A percentile compares a stretch with the other conserved stretches of the same genome.
These are phyloP conservation scores for Cantharis rustica DNA, from an alignment of 2,888 invertebrate species.

Conservation along the genomic window DNA sequence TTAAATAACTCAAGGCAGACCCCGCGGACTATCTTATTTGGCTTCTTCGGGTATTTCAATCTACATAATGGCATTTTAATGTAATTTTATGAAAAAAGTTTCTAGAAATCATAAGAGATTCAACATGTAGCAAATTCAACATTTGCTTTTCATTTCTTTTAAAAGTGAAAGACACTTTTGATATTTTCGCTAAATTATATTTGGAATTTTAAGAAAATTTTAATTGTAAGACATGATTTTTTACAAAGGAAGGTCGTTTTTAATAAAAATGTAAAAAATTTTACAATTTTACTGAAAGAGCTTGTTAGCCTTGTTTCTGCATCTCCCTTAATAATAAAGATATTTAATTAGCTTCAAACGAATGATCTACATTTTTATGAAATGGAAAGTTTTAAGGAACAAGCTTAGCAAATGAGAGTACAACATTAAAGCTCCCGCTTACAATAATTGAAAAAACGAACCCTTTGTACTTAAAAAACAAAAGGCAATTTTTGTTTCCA, in stretches of 20 bases:
- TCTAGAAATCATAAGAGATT: constrained; percentile 27
- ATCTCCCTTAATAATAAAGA: neutral
- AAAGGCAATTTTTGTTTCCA: constrained; percentile 18
- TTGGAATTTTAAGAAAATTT: neutral
- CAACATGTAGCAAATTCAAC: constrained; percentile 24
- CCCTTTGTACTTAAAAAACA: constrained; percentile 7
- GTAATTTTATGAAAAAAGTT: constrained; percentile 32
- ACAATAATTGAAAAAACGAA: constrained; percentile 18
- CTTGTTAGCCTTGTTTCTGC: neutral
- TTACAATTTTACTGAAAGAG: neutral
- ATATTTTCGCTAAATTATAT: neutral
- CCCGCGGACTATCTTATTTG: constrained; percentile 26
- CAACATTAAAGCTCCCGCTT: constrained; percentile 3
- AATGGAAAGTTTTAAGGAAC: constrained; percentile 11
- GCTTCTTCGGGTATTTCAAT: constrained; percentile 31
- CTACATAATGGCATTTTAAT: constrained; percentile 38
- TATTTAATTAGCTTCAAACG: neutral
- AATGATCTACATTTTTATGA: constrained; percentile 2
- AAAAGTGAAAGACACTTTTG: neutral
- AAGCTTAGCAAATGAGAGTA: constrained; percentile 12
- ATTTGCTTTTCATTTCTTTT: neutral
- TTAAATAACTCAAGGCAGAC: constrained; percentile 24
- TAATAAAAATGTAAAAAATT: neutral
- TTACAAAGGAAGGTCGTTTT: neutral
- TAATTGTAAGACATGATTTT: neutral